Conservation (phyloP, 1,140 invertebrate genomes). For the Oppia nitens region DNA sequence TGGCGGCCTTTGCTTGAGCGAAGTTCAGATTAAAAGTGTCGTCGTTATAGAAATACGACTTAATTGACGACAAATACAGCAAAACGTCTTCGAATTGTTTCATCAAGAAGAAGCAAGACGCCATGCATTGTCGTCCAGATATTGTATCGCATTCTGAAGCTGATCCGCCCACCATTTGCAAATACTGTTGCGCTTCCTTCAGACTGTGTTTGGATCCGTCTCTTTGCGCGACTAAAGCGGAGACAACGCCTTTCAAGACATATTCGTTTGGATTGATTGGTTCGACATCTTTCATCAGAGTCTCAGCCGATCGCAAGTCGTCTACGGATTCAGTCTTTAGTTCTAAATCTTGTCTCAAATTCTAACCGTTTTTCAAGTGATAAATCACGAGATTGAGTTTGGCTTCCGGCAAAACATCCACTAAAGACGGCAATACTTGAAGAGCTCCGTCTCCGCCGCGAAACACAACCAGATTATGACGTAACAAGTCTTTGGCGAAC, state of each 20-base stretch:
- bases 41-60: conserved; percentile 84
- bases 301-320: conserved; percentile 72
- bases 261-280: conserved; percentile 88
- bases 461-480: conserved; percentile 90
- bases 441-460: conserved; percentile 81
- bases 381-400: conserved; percentile 89
- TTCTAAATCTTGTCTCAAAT: conserved; percentile 4
- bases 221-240: conserved; percentile 81
- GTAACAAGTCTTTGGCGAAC: conserved; percentile 79
- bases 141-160: conserved; percentile 32
- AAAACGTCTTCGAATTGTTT: conserved; percentile 91
- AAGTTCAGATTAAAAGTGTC: conserved; percentile 97
- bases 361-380: conserved; percentile 59
- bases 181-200: conserved; percentile 87
- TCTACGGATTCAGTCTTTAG: conserved; percentile 31
- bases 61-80: conserved; percentile 89
- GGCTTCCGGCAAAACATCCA: conserved; percentile 92
- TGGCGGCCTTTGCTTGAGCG: conserved; percentile 82
- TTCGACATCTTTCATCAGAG: conserved; percentile 77
- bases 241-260: conserved; percentile 88
- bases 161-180: conserved; percentile 75
- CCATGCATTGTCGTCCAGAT: conserved; percentile 85
- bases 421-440: conserved; percentile 59
- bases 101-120: conserved; percentile 82
- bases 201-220: conserved; percentile 77